Base-by-base conservation (phyloP, 2,888 invertebrate species). In the Melinaea marsaeus region DNA sequence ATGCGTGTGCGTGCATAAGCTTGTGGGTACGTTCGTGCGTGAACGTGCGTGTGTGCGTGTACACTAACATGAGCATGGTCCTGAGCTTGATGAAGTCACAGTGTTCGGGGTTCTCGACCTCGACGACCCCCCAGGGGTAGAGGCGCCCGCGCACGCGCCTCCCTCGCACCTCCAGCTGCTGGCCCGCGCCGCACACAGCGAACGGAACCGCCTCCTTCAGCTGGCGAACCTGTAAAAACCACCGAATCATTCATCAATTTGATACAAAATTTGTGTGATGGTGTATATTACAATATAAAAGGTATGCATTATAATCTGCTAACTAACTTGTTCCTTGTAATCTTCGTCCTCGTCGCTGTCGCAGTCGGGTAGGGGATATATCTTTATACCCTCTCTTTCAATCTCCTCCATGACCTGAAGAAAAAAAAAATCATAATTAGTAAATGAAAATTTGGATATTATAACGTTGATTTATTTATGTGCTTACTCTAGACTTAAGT, bases 111-210 rank as follows among this genome's bases (percentile, higher is more conserved):
- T 99, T 99, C 86, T 99, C 99, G 11, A 99, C 98, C 89, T 99
- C 99, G 7, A 99, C 98, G 2, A 99, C 98, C 48, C 99, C 99
- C 99, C 99, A 99, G 0, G 99, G 98, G 91, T 99, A 99, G 65
- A 97, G 93, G 2, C 99, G 94, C 35, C 99, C 99, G 63, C 98
- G 93, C 67, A 99, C 98, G 85, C 97, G 96, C 61, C 96, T 93
- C 55, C 98, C 98, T 79, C 97, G 95, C 34, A 98, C 97, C 87
- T 99, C 99, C 70, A 99, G 92, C 80, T 97, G 97, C 65, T 98
- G 97, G 2, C 98, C 98, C 60, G 98, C 97, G 65, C 99, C 98
- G 84, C 98, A 98, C n/a, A 99, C 98, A 54, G 99, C 99, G 91
- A 99, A 99, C 65, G 99, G 99, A 45, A 99, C 97, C 6, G 98